Conservation (phyloP, 2,113 vertebrate species). For the Mastomys coucha region DNA sequence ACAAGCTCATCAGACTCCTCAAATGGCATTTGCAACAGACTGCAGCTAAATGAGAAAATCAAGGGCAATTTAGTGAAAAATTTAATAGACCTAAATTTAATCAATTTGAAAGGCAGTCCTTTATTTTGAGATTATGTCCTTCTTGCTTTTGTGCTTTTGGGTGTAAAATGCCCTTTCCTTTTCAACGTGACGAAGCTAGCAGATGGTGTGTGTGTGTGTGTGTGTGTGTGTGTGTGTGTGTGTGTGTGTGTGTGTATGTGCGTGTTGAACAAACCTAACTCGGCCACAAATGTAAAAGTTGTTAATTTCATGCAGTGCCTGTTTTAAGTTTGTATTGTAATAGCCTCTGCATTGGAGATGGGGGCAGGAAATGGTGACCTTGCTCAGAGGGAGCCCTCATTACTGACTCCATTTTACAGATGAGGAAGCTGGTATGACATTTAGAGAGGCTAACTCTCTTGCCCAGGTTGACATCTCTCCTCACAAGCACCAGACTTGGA, state of each 20-base stretch:
- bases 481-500: background rate
- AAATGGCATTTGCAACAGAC: conserved; percentile 74
- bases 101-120: conserved; percentile 77
- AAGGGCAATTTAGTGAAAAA: conserved; percentile 78
- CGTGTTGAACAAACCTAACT: background rate
- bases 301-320: conserved; percentile 5
- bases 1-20: conserved; percentile 33
- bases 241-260: background rate
- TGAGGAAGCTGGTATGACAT: background rate
- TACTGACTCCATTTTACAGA: background rate
- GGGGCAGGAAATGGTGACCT: background rate
- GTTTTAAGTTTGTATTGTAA: background rate
- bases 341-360: background rate
- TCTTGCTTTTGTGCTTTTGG: conserved; percentile 57
- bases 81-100: conserved; percentile 81
- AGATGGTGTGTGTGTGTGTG: conserved; percentile 42
- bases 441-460: background rate
- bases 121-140: conserved; percentile 75
- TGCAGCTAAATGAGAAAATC: conserved; percentile 79
- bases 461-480: accelerated
- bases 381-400: background rate
- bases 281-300: conserved; percentile 15
- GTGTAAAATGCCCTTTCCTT: conserved; percentile 74
- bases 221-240: background rate
- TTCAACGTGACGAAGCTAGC: conserved; percentile 13